Evolutionary conservation across 2,113 vertebrate genomes (phyloP).

Genomic region (Nymphicus hollandicus): DNA sequence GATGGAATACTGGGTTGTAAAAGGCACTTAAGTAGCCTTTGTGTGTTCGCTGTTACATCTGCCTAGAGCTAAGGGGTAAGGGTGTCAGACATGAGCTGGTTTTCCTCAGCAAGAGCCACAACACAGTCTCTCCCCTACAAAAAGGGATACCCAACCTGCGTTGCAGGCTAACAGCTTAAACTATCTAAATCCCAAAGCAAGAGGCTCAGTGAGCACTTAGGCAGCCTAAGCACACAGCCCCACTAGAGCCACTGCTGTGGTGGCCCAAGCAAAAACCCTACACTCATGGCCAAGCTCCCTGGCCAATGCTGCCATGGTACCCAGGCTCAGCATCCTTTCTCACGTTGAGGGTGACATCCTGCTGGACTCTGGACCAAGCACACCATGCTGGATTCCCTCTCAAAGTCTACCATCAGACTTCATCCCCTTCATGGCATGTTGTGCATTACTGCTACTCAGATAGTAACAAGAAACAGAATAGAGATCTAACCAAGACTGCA

Average conservation of each 20-base stretch:
- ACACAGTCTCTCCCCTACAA: background rate
- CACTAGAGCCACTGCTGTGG: accelerated
- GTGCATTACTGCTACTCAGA: background rate
- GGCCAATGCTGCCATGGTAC: background rate
- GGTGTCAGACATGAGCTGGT: background rate
- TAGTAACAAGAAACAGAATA: background rate
- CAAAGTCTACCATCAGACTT: background rate
- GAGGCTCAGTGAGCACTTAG: background rate
- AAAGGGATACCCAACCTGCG: accelerated
- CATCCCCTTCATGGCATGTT: too few species aligned
- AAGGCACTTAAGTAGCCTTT: background rate
- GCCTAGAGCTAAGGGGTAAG: background rate
- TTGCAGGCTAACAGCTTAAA: background rate
- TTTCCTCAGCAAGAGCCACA: background rate
- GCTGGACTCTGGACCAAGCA: background rate
- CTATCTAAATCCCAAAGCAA: background rate
- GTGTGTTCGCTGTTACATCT: background rate
- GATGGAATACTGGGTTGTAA: background rate
- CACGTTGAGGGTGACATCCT: accelerated
- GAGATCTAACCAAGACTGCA: background rate
- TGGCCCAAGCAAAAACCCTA: background rate
- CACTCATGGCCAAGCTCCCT: background rate
- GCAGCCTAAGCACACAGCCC: background rate
- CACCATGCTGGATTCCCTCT: background rate
- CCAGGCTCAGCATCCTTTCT: background rate